A percentile compares a stretch with the other conserved stretches of the same genome.
Evolutionary conservation across 2,888 invertebrate genomes (phyloP).

Genomic region (Yponomeuta cagnagella): DNA sequence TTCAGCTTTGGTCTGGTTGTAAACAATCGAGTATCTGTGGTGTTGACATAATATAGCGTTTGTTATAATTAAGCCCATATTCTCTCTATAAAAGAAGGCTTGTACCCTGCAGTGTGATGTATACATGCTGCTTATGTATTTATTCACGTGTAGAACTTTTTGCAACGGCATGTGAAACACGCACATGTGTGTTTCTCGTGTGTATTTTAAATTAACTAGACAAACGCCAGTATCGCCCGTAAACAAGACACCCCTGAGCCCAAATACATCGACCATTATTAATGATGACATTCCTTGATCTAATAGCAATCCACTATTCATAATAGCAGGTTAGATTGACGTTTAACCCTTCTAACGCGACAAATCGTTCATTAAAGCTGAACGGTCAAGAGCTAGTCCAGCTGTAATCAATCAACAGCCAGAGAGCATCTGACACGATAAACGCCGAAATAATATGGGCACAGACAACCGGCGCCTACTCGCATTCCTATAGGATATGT

Average conservation of each 20-base stretch:
- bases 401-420: conserved; percentile 21
- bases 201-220: too few relatives aligned
- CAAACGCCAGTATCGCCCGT: too few relatives aligned
- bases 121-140: too few relatives aligned
- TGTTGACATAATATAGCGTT: too few relatives aligned
- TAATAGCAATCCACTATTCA: background rate
- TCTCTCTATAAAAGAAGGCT: too few relatives aligned
- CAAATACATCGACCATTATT: background rate
- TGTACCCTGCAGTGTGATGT: too few relatives aligned
- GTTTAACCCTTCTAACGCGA: conserved; percentile 30
- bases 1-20: too few relatives aligned
- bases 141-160: too few relatives aligned
- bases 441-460: conserved; percentile 13
- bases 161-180: too few relatives aligned
- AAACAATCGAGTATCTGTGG: too few relatives aligned
- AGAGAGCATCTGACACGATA: conserved; percentile 12
- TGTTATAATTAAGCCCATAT: too few relatives aligned
- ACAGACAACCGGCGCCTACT: conserved; percentile 4
- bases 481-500: background rate
- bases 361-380: conserved; percentile 20
- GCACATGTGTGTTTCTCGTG: too few relatives aligned
- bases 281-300: background rate
- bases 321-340: conserved; percentile 14
- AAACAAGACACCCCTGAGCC: background rate
- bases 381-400: conserved; percentile 4